Conservation (phyloP, 2,113 vertebrate species). For the Notothenia rossii region DNA sequence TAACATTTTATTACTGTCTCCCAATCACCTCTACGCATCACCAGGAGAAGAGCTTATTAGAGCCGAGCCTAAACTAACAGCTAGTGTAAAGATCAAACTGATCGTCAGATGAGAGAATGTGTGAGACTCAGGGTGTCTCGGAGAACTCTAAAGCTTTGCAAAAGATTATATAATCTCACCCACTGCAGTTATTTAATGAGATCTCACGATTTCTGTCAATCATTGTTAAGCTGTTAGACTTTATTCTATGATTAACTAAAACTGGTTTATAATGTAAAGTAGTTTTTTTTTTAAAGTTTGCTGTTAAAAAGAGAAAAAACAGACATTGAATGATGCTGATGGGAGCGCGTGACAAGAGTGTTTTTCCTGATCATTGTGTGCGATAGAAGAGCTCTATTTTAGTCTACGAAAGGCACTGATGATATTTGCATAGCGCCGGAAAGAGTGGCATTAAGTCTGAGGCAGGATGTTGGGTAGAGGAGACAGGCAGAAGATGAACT, state of each 20-base stretch:
- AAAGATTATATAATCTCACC: constrained; percentile 31
- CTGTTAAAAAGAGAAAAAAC: constrained; percentile 1
- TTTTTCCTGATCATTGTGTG: neutral
- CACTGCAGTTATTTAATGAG: constrained; percentile 19
- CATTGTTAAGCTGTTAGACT: constrained; percentile 2
- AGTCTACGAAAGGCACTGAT: constrained; percentile 12
- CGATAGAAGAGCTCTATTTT: neutral
- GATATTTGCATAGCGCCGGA: constrained; percentile 9
- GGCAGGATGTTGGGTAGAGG: constrained; percentile 29
- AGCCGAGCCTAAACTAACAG: constrained; percentile 64
- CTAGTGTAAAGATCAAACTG: constrained; percentile 46
- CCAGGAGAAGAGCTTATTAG: constrained; percentile 57
- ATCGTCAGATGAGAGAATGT: constrained; percentile 42
- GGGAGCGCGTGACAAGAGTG: neutral
- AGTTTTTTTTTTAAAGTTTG: constrained; percentile 12
- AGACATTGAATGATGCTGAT: constrained; percentile 2
- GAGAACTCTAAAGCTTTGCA: constrained; percentile 14
- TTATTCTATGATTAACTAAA: neutral
- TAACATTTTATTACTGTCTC: constrained; percentile 75
- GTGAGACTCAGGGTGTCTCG: constrained; percentile 2
- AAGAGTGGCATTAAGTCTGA: constrained; percentile 9
- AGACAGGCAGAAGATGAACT: constrained; percentile 55
- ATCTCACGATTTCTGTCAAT: constrained; percentile 37
- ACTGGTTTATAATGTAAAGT: constrained; percentile 1
- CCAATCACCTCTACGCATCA: constrained; percentile 59